Conservation (phyloP, 2,888 invertebrate species). For the Amblyjoppa proteus region DNA sequence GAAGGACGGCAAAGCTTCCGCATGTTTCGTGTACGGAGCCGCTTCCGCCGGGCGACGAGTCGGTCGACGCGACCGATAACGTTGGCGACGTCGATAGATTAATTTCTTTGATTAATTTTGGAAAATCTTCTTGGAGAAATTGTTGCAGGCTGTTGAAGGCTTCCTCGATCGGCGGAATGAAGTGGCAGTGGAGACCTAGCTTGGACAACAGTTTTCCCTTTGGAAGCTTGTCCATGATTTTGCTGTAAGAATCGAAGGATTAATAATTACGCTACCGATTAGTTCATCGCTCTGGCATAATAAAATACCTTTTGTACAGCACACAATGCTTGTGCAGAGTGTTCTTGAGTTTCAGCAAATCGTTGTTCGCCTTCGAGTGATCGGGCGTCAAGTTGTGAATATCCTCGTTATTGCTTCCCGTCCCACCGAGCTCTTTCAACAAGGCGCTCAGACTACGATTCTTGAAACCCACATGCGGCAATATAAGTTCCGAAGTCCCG, state of each 20-base stretch:
- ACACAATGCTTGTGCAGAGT: slow-evolving; percentile 80
- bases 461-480: slow-evolving; percentile 77
- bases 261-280: background rate
- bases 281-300: background rate
- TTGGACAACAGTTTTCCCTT: slow-evolving; percentile 80
- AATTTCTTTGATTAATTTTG: slow-evolving; percentile 81
- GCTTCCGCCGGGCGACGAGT: slow-evolving; percentile 60
- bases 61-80: slow-evolving; percentile 62
- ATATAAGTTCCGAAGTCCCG: slow-evolving; percentile 87
- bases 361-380: slow-evolving; percentile 78
- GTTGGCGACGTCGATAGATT: slow-evolving; percentile 76
- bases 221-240: slow-evolving; percentile 79
- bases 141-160: slow-evolving; percentile 82
- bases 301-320: slow-evolving; percentile 79
- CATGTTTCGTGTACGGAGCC: slow-evolving; percentile 73
- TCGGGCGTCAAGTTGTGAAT: slow-evolving; percentile 81
- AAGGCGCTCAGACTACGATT: slow-evolving; percentile 79
- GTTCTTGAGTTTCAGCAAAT: slow-evolving; percentile 78
- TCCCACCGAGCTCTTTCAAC: slow-evolving; percentile 76
- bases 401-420: slow-evolving; percentile 75
- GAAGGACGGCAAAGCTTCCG: slow-evolving; percentile 81
- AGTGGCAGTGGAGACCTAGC: slow-evolving; percentile 80
- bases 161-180: slow-evolving; percentile 82
- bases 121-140: slow-evolving; percentile 83
- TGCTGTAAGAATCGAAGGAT: slow-evolving; percentile 71